phyloP scores from a whole-genome alignment of 2,113 vertebrate species.

The Delphinapterus leucas region DNA sequence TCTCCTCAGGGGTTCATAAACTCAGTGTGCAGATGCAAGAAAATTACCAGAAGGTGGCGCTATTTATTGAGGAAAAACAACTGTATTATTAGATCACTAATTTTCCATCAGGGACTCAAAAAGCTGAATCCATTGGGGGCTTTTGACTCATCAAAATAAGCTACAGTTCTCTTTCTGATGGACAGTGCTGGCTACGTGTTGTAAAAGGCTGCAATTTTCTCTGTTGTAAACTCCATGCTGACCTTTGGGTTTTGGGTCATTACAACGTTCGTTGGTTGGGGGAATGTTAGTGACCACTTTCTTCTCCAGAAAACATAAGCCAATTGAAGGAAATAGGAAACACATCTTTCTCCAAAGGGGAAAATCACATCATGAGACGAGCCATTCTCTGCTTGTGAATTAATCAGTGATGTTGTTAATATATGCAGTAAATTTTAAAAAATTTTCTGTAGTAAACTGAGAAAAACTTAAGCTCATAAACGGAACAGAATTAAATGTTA shows the following conservation, averaged over 20 bases:
- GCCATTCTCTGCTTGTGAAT: not conserved
- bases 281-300: not conserved
- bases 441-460: not conserved
- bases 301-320: not conserved
- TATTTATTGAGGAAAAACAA: slow-evolving; percentile 36
- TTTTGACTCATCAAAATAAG: not conserved
- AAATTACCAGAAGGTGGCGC: slow-evolving; percentile 63
- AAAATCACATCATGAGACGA: not conserved
- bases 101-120: not conserved
- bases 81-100: not conserved
- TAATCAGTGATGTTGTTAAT: slow-evolving; percentile 7
- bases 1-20: not conserved
- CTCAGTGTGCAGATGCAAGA: not conserved
- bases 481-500: not conserved
- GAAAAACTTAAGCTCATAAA: not conserved
- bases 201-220: not conserved
- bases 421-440: not conserved
- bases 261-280: not conserved
- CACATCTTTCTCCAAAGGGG: not conserved
- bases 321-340: not conserved
- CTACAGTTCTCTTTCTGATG: not conserved
- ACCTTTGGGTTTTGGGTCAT: not conserved
- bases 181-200: not conserved
- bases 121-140: not conserved
- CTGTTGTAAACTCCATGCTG: not conserved